phyloP scores from a whole-genome alignment of 1,140 invertebrate species.

The Helicoverpa armigera region DNA sequence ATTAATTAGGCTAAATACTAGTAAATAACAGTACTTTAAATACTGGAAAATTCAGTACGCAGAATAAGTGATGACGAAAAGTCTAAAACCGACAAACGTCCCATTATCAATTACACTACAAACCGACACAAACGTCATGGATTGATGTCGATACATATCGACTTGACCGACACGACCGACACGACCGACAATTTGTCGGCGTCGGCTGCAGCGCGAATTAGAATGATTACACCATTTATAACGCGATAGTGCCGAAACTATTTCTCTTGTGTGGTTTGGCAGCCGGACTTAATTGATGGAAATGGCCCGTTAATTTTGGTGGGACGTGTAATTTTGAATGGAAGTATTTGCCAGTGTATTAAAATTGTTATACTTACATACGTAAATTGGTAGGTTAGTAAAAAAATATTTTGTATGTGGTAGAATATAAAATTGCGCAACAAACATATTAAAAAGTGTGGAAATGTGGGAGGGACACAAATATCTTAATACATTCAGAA shows the following conservation, averaged over 20 bases:
- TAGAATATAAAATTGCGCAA: too few species aligned
- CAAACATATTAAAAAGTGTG: too few species aligned
- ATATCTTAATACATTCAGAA: too few species aligned
- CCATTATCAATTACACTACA: not conserved
- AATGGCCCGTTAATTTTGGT: conserved; percentile 16
- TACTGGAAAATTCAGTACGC: too few species aligned
- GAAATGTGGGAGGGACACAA: too few species aligned
- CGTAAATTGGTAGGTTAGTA: too few species aligned
- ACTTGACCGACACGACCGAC: not conserved
- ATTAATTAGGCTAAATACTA: too few species aligned
- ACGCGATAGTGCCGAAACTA: conserved; percentile 20
- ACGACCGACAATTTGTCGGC: conserved; percentile 22
- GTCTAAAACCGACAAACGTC: not conserved
- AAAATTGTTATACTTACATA: too few species aligned
- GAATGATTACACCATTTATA: conserved; percentile 4
- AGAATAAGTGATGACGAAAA: too few species aligned
- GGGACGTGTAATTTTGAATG: not conserved
- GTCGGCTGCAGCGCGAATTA: conserved; percentile 7
- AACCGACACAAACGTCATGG: conserved; percentile 1
- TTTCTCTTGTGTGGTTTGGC: conserved; percentile 23
- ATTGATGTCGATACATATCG: conserved; percentile 1
- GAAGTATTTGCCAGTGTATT: not conserved
- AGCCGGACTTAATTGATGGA: conserved; percentile 6
- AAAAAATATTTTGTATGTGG: too few species aligned
- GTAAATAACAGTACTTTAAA: too few species aligned